Percentiles rank a stretch among this genome's conserved stretches.
Conservation (phyloP, 2,113 vertebrate species). For the Esox niger region DNA sequence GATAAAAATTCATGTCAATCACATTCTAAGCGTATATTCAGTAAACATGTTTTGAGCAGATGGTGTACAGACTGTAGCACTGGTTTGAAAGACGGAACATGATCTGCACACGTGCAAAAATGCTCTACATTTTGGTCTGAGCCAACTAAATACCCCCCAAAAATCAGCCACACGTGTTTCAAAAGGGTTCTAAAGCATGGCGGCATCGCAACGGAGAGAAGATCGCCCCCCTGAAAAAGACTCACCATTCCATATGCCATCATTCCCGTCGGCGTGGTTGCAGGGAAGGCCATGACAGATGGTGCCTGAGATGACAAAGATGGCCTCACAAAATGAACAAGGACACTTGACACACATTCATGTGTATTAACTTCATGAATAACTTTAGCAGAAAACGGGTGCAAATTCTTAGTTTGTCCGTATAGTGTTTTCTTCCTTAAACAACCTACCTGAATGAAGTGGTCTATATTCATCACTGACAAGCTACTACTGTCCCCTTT, state of each 20-base stretch:
- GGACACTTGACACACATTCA: slow-evolving; percentile 15
- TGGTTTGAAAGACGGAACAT: too few species aligned
- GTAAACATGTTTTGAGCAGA: too few species aligned
- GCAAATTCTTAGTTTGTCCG: slow-evolving; percentile 9
- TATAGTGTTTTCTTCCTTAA: slow-evolving; percentile 18
- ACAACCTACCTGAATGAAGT: slow-evolving; percentile 13
- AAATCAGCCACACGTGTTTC: too few species aligned
- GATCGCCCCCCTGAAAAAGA: slow-evolving; percentile 40
- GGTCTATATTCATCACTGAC: slow-evolving; percentile 9
- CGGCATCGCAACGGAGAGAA: not conserved
- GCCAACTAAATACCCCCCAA: too few species aligned
- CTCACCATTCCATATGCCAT: slow-evolving; percentile 92
- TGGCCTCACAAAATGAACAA: slow-evolving; percentile 28
- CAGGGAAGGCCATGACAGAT: slow-evolving; percentile 92
- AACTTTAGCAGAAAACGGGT: not conserved
- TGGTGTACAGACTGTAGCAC: too few species aligned
- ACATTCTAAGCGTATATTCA: too few species aligned
- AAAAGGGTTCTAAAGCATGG: not conserved
- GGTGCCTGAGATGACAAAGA: slow-evolving; percentile 77
- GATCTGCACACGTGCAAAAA: too few species aligned
- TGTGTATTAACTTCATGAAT: too few species aligned
- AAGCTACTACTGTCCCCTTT: not conserved
- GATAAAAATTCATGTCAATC: too few species aligned
- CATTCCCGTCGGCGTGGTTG: slow-evolving; percentile 92
- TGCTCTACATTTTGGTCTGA: too few species aligned